Evolutionary conservation across 1,140 invertebrate genomes (phyloP), one percentile per base, ranked within the genome.

Genomic region (Rhyacophila brunnea): DNA sequence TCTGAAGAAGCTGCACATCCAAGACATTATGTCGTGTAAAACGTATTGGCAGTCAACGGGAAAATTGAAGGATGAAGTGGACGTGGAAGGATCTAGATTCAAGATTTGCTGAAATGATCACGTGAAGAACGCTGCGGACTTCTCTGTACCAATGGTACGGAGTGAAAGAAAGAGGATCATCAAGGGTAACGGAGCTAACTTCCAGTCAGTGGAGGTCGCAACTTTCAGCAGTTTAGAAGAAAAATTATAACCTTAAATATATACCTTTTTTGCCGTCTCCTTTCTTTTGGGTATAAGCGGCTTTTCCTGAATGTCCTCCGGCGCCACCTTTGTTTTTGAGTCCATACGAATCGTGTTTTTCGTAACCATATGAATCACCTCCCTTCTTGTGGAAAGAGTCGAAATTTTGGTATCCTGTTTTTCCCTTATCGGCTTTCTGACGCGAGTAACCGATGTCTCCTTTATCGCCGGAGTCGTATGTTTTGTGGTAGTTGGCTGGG

Each of bases 301-400:
- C 55, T 38, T 66, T 65, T 9, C 36, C 55, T 5, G 36, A 43
- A 38, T 58, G 14, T 1, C 28, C 72, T 23, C 47, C 64, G 20
- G 70, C 64, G 11, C 66, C 70, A 17, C 67, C 67, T 40, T 80
- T 67, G 10, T 79, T 64, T 10, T 74, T 75, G 9, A 66, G 64
- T 9, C 86, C 86, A 66, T 73, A 87, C 32, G 82, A 80, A 15
- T 81, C 80, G 67, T 87, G 80, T 64, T 83, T 81, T 70, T 87
- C 83, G 61, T 85, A 85, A 43, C 83, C 86, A 68, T 86, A 87
- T 67, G 84, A 80, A 70, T 89, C 86, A 1, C 85, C 85, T 14
- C 82, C 82, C 68, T 84, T 85, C 70, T 87, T 87, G 72, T 88
- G 86, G 72, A 81, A 88, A 36, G 83, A 85, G 68, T 87, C 86